Conservation (phyloP, 2,797 vertebrate species). For the Orestias chungarensis region DNA sequence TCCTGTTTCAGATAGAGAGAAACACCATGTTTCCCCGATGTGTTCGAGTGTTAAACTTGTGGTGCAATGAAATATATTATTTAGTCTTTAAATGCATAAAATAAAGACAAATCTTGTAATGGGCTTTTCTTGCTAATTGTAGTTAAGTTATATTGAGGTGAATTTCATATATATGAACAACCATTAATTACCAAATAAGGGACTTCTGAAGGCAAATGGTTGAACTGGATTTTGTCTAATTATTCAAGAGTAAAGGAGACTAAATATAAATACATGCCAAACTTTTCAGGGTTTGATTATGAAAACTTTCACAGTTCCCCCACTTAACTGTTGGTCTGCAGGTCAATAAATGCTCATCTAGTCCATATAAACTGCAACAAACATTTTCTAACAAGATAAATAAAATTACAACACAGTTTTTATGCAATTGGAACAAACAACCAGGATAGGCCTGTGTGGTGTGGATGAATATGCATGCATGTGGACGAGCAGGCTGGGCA, state of each 20-base stretch:
- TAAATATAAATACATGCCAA: not conserved
- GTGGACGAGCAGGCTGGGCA: conserved; percentile 62
- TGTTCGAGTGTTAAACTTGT: not conserved
- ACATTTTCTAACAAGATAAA: not conserved
- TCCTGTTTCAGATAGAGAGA: no score
- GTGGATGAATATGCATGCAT: conserved; percentile 4
- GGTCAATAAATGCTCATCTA: not conserved
- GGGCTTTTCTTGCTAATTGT: not conserved
- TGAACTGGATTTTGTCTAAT: not conserved
- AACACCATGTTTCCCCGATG: no score
- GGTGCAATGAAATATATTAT: no score
- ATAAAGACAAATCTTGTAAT: not conserved
- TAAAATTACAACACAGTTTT: not conserved
- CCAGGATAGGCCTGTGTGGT: not conserved
- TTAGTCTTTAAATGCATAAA: no score
- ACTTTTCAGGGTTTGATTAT: not conserved
- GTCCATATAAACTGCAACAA: not conserved
- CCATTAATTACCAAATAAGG: not conserved
- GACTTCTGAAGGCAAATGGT: not conserved
- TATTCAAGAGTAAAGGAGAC: not conserved
- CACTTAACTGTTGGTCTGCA: not conserved
- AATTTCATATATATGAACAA: not conserved
- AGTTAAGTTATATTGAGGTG: not conserved
- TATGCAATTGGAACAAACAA: conserved; percentile 48
- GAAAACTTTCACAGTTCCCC: not conserved